Evolutionary conservation across 2,113 vertebrate species (phyloP), one percentile per base, ranked within the genome.

Genomic region (Megaceryle maxima): DNA sequence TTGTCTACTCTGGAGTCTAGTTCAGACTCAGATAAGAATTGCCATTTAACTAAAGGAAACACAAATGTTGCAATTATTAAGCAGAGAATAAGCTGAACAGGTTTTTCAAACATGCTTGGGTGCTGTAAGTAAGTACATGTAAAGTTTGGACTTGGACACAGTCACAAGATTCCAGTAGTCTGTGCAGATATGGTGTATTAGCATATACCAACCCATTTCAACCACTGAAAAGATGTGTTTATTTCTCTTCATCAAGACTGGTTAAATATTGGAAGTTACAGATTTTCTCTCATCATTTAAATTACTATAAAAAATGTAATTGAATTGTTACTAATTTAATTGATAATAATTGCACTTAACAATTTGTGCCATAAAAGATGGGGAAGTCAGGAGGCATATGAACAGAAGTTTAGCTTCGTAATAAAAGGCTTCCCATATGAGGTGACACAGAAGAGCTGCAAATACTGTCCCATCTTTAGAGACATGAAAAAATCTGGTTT

Each of bases 281-380:
- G 62, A 37, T 92, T 93, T 93, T 50, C 28, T 26, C 59, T 56
- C 85, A 21, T 33, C 73, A 83, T 80, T 80, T 70, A 78, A 94
- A 69, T 90, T 90, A 56, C 28, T 70, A 16, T 33, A 84, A 73
- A 62, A 92, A 94, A 83, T 4, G 2, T 84, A 79, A 91, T 55
- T 82, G 51, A 93, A 78, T 93, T 93, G 19, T 91, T 95, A 46
- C 83, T 73, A 84, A 91, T 87, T 88, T 96, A 83, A 77, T 90
- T 88, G 55, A 57, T 92, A 83, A 87, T 88, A 95, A 92, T 94
- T 83, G n/a, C 76, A 67, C 22, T 86, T 86, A 90, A 76, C 62
- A 94, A 57, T 83, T 85, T 86, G 60, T 93, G 68, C 68, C 10
- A 15, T 56, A 86, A 80, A 95, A 89, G 90, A 69, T 86, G 86